Percentiles rank a stretch among this genome's conserved stretches.
These are phyloP conservation scores for Cercocebus atys DNA, from an alignment of 2,113 vertebrate species.

Conservation along the genomic window DNA sequence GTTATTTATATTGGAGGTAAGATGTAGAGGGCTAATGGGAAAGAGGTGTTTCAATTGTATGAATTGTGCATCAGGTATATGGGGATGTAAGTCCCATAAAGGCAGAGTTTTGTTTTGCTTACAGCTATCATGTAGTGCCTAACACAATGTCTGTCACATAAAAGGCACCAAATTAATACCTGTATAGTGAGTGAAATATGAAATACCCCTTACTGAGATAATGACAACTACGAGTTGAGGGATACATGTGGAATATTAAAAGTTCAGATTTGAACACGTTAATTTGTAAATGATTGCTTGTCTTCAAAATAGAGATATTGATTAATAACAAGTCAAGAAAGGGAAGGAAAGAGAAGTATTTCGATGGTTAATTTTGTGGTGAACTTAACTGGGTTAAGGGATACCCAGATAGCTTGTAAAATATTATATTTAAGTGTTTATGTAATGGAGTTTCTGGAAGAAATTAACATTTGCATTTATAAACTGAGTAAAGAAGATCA, in stretches of 20 bases:
- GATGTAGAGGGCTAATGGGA: neutral
- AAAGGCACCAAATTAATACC: neutral
- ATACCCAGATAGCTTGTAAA: neutral
- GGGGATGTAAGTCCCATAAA: neutral
- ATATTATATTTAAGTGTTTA: neutral
- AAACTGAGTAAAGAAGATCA: neutral
- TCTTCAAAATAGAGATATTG: neutral
- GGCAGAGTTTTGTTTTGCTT: neutral
- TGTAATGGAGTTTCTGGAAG: neutral
- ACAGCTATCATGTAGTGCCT: neutral
- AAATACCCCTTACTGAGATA: neutral
- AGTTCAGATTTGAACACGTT: neutral
- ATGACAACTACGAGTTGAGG: neutral
- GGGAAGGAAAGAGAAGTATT: neutral
- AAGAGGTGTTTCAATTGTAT: neutral
- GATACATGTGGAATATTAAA: neutral
- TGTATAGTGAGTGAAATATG: neutral
- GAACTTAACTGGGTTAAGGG: neutral
- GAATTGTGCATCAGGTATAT: neutral
- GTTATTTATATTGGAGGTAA: neutral
- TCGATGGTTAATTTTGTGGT: neutral
- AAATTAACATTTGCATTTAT: neutral
- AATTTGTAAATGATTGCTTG: neutral
- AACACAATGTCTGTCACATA: neutral
- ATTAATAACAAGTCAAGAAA: neutral